phyloP scores from a whole-genome alignment of 2,888 invertebrate genomes.

The Rhagium mordax region DNA sequence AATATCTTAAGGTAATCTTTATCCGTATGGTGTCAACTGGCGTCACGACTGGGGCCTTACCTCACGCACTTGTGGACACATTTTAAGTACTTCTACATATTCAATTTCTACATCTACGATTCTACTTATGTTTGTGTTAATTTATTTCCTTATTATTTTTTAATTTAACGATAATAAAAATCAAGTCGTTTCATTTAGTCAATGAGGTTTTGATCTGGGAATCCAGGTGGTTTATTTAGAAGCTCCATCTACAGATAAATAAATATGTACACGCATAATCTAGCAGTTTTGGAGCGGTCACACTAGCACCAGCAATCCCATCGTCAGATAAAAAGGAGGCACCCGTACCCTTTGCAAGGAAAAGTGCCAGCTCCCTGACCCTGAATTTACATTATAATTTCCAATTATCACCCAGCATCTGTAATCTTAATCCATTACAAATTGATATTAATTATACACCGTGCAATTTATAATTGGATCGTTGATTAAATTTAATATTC shows the following conservation, averaged over 20 bases:
- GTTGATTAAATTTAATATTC: slow-evolving; percentile 15
- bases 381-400: background rate
- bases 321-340: no score
- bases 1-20: slow-evolving; percentile 58
- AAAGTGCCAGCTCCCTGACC: background rate
- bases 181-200: no score
- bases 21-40: slow-evolving; percentile 52
- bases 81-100: background rate
- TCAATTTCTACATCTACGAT: background rate
- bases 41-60: slow-evolving; percentile 48
- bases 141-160: no score
- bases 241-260: no score
- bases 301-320: no score
- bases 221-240: no score
- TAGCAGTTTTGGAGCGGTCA: no score
- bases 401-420: background rate
- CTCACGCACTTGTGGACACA: slow-evolving; percentile 36
- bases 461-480: slow-evolving; percentile 8
- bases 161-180: no score
- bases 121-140: no score
- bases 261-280: no score
- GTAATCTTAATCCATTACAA: background rate
- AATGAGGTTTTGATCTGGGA: no score
- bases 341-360: no score
- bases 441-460: slow-evolving; percentile 4